phyloP scores from a whole-genome alignment of 2,888 invertebrate genomes.

The Tribolium freemani region DNA sequence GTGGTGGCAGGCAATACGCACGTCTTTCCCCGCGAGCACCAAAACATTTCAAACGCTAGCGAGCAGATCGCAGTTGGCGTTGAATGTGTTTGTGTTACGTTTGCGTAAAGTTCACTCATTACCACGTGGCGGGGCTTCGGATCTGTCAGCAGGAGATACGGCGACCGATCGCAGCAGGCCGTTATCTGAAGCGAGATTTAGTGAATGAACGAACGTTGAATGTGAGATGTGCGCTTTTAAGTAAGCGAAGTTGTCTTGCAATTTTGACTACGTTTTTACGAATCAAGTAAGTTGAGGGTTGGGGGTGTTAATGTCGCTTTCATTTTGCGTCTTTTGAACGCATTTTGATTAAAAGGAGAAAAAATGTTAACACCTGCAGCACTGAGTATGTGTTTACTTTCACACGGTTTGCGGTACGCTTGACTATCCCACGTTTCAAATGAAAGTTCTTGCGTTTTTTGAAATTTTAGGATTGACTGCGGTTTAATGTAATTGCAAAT shows the following conservation, averaged over 20 bases:
- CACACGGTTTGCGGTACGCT: background rate
- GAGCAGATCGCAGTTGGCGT: slow-evolving; percentile 20
- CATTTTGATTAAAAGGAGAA: background rate
- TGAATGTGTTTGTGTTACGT: background rate
- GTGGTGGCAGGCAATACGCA: slow-evolving; percentile 32
- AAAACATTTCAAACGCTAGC: background rate
- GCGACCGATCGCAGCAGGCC: background rate
- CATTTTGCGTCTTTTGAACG: background rate
- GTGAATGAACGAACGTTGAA: background rate
- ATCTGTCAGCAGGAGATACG: background rate
- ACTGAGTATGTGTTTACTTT: background rate
- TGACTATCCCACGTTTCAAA: background rate
- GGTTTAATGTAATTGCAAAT: background rate
- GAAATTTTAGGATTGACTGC: too few species aligned
- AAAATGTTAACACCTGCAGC: background rate
- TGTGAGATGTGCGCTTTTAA: background rate
- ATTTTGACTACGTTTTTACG: background rate
- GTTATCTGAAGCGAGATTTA: background rate
- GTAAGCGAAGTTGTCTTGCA: background rate
- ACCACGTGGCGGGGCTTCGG: slow-evolving; percentile 6
- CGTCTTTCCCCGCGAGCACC: background rate
- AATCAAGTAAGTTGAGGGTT: background rate
- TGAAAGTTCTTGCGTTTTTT: too few species aligned
- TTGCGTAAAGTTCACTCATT: background rate
- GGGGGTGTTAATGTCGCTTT: background rate